Conservation (phyloP, 2,888 invertebrate genomes). For the Palloptera scutellata region DNA sequence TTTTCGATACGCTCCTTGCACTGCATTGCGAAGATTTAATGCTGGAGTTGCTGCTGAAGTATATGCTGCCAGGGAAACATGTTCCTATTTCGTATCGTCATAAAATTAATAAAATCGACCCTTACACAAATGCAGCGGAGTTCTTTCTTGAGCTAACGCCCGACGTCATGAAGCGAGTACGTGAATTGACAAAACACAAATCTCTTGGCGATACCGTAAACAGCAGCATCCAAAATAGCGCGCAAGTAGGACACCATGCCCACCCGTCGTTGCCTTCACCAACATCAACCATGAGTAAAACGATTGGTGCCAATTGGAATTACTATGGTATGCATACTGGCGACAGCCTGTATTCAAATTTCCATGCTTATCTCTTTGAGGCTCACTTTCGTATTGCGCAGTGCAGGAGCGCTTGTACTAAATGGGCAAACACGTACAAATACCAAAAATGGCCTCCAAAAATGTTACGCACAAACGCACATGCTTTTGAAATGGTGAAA, state of each 20-base stretch:
- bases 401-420: constrained; percentile 76
- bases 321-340: constrained; percentile 67
- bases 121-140: constrained; percentile 77
- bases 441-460: constrained; percentile 63
- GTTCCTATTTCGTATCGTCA: constrained; percentile 78
- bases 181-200: constrained; percentile 58
- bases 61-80: constrained; percentile 82
- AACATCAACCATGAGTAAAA: constrained; percentile 61
- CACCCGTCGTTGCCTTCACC: constrained; percentile 49
- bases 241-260: constrained; percentile 25
- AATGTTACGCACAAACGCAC: constrained; percentile 47
- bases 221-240: not conserved
- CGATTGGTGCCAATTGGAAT: constrained; percentile 67
- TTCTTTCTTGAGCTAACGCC: constrained; percentile 80
- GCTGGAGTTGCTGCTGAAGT: constrained; percentile 87
- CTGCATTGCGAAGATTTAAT: constrained; percentile 96
- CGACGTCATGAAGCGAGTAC: constrained; percentile 62
- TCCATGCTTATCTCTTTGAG: constrained; percentile 86
- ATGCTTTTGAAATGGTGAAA: constrained; percentile 59
- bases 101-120: constrained; percentile 75
- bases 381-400: constrained; percentile 80
- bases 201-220: constrained; percentile 47
- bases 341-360: constrained; percentile 80
- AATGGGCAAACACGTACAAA: constrained; percentile 84
- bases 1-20: constrained; percentile 90